Evolutionary conservation across 2,113 vertebrate species (phyloP).

Genomic region (Misgurnus mizolepis): DNA sequence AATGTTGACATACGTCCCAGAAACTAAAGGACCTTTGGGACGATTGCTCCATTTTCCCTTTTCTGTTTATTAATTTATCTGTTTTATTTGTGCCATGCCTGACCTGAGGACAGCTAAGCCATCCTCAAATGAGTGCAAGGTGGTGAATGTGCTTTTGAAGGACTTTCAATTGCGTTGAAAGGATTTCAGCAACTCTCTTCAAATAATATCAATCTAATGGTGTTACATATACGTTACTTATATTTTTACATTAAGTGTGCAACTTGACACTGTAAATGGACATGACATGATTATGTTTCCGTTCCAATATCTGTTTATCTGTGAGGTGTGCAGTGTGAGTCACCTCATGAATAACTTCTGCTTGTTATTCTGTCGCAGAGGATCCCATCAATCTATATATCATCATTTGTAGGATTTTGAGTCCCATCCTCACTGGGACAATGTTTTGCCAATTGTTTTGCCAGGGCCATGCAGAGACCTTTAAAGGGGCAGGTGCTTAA

Average conservation of each 20-base stretch:
- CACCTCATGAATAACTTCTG: background rate
- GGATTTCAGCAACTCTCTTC: background rate
- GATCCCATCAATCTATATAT: background rate
- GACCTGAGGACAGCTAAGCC: constrained; percentile 23
- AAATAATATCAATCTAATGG: background rate
- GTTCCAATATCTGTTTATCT: background rate
- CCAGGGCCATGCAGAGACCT: background rate
- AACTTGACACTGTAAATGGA: too few relatives aligned
- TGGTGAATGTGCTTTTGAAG: constrained; percentile 5
- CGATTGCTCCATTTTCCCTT: constrained; percentile 73
- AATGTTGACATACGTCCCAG: constrained; percentile 66
- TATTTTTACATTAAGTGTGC: too few relatives aligned
- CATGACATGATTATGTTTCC: background rate
- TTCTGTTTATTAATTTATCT: constrained; percentile 74
- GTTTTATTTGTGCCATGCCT: constrained; percentile 53
- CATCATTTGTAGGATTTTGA: constrained; percentile 7
- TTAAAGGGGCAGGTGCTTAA: background rate
- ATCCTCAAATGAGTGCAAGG: constrained; percentile 10
- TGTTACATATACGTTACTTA: too few relatives aligned
- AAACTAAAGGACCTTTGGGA: constrained; percentile 73
- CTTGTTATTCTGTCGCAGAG: constrained; percentile 24
- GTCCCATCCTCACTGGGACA: background rate
- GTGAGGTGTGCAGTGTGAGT: background rate
- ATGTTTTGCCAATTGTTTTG: too few relatives aligned
- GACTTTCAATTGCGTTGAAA: background rate